phyloP scores from a whole-genome alignment of 2,888 invertebrate species.

The Julus scanicus region DNA sequence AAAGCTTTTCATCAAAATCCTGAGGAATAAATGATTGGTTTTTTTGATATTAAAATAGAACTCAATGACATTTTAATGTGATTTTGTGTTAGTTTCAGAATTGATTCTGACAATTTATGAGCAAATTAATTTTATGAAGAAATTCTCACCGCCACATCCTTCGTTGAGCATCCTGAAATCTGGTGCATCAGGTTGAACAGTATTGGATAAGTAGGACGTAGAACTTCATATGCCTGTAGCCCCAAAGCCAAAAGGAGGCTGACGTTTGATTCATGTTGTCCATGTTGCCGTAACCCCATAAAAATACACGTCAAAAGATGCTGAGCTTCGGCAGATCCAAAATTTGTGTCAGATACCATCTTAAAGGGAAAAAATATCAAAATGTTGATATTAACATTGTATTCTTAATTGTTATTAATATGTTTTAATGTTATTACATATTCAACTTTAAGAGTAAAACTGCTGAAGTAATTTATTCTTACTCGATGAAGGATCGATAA shows the following conservation, averaged over 20 bases:
- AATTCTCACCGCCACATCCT: conserved; percentile 74
- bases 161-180: conserved; percentile 80
- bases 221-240: conserved; percentile 85
- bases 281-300: conserved; percentile 84
- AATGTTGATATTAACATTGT: background rate
- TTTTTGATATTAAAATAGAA: background rate
- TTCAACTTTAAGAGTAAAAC: no score
- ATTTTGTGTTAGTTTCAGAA: no score
- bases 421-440: no score
- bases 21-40: conserved; percentile 67
- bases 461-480: no score
- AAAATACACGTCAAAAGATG: conserved; percentile 82
- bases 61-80: no score
- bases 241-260: conserved; percentile 82
- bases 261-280: conserved; percentile 90
- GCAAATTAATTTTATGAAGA: conserved; percentile 20
- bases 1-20: conserved; percentile 85
- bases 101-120: background rate
- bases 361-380: conserved; percentile 65
- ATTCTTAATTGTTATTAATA: no score
- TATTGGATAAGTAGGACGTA: conserved; percentile 78
- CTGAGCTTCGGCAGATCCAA: conserved; percentile 76
- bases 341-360: conserved; percentile 73
- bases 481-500: no score
- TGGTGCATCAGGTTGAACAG: conserved; percentile 74